Evolutionary conservation across 2,113 vertebrate genomes (phyloP).

Genomic region (Leptosomus discolor): DNA sequence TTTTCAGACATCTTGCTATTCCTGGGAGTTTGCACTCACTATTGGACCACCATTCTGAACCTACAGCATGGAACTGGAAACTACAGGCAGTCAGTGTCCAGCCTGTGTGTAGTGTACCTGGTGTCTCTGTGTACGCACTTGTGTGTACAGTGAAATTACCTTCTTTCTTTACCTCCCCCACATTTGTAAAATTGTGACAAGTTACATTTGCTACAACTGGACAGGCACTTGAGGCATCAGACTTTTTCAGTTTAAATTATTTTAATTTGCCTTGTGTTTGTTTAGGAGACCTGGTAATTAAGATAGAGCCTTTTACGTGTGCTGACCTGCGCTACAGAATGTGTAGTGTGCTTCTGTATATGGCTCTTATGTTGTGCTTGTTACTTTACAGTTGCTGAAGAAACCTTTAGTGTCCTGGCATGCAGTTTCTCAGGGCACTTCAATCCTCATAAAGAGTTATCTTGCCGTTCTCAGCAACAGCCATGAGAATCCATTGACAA

Average conservation of each 20-base stretch:
- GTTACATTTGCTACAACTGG: background rate
- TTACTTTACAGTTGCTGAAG: background rate
- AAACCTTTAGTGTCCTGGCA: background rate
- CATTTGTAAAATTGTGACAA: background rate
- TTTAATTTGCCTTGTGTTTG: background rate
- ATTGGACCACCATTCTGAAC: background rate
- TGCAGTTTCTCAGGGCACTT: background rate
- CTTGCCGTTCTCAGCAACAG: background rate
- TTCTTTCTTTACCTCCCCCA: background rate
- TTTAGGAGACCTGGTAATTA: background rate
- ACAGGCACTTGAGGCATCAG: too few species aligned
- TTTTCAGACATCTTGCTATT: background rate
- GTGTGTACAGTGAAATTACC: background rate
- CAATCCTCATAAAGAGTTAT: background rate
- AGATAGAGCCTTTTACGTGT: background rate
- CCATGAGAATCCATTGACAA: background rate
- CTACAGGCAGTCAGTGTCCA: background rate
- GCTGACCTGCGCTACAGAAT: background rate
- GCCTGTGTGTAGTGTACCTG: background rate
- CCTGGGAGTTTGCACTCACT: background rate
- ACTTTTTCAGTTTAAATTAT: background rate
- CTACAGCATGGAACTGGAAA: accelerated
- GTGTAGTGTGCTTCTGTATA: background rate
- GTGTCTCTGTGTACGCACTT: too few species aligned
- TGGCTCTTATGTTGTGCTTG: background rate